Base-by-base conservation (phyloP, 2,797 vertebrate species). In the Cyclura pinguis region DNA sequence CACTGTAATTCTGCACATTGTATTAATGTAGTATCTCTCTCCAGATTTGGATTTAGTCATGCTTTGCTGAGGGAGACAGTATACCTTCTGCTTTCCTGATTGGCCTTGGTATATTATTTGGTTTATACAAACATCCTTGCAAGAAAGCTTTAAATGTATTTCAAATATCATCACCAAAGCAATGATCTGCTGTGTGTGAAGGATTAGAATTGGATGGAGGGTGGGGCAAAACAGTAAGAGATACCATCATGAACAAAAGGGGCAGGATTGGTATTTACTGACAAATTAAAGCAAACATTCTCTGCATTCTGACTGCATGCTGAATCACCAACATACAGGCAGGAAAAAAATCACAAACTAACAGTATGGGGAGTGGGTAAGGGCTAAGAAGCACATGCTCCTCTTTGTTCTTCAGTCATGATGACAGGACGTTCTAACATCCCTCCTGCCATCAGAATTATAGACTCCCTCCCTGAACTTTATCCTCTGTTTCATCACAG, bases 301-400 rank as follows among this genome's bases (percentile, higher is more conserved):
- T 84, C 80, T 89, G 91, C 89, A 18, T 42, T 35, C 47, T 91
- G 88, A 85, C 42, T 78, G 89, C 87, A 86, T 80, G n/a, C 4
- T 76, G 92, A 95, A 95, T 95, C 94, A 93, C 67, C 77, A 50
- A 0, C 0, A 80, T 92, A 89, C 27, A 82, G 6, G 10, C 88
- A 84, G 35, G 57, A 92, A 93, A 89, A 82, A 69, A 69, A 69
- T 67, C 78, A 18, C 81, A 90, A 64, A 64, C 62, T 80, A 87
- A 73, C n/a, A 74, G 89, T 86, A 92, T 67, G 50, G 69, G 50
- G n/a, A 38, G 47, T 14, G 29, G 62, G 18, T 47, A 47, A 47
- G 42, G 52, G n/a, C 76, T 47, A 57, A 47, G n/a, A 9, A 76
- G 69, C 22, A 57, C 18, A 55, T 82, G 64, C 72, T 22, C 16